Base-by-base conservation (phyloP, 2,797 vertebrate genomes). In the Megalops cyprinoides region DNA sequence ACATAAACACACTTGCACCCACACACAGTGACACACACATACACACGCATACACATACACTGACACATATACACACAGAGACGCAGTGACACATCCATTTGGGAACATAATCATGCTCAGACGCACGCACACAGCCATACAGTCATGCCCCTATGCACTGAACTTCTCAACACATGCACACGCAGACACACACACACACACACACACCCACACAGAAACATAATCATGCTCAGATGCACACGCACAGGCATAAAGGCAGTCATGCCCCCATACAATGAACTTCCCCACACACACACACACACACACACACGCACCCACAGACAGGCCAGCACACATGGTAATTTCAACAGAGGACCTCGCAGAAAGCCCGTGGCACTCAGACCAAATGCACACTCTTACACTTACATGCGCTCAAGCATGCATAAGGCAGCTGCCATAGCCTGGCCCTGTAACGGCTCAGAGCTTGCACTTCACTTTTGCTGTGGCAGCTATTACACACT, bases 81-180 rank as follows among this genome's bases (percentile, higher is more conserved):
- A 25, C 48, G 78, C 83, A 81, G 69, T 39, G 5, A 28, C 56
- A 25, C 73, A 58, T 81, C 86, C 80, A 79, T 23, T 34, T 88
- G 78, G 15, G 83, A 71, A 82, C 86, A 87, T 87, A 87, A 90
- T 83, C 85, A 84, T 79, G 79, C 87, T 84, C 85, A 86, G 85
- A 87, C 88, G n/a, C 9, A 69, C 89, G 81, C 83, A 75, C 82
- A 87, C n/a, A n/a, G n/a, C n/a, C n/a, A n/a, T n/a, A 88, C 82
- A 84, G 80, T 88, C 87, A 71, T 82, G 83, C 74, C 34, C 56
- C 1, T 23, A n/a, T n/a, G n/a, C n/a, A n/a, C n/a, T n/a, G n/a
- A 23, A 3, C 58, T 25, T 12, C 31, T 58, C 58, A 53, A 56
- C 53, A n/a, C 48, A 49, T 2, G 12, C 6, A 20, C 14, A 34